A percentile compares a stretch with the other conserved stretches of the same genome.
These are phyloP conservation scores for Phenacoccus solenopsis DNA, from an alignment of 1,140 invertebrate species.

Conservation along the genomic window DNA sequence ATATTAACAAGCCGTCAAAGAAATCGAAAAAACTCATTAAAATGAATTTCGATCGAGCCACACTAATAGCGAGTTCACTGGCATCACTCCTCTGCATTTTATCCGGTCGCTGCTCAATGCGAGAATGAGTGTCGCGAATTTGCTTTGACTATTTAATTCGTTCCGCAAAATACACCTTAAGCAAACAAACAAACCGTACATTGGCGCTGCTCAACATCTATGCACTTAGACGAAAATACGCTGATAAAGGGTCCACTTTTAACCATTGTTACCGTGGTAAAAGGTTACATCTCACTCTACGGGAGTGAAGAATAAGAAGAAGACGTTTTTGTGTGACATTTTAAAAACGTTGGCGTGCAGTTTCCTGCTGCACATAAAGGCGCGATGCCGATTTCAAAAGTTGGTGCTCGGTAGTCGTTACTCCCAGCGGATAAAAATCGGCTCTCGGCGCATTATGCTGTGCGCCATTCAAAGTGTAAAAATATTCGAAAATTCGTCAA, in stretches of 20 bases:
- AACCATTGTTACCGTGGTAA: not conserved
- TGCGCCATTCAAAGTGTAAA: not conserved
- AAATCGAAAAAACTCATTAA: no score
- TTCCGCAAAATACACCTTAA: constrained; percentile 4
- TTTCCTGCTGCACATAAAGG: constrained; percentile 7
- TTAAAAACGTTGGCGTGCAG: constrained; percentile 2
- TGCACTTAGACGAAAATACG: not conserved
- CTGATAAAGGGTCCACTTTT: not conserved
- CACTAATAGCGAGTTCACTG: no score
- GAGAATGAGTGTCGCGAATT: not conserved
- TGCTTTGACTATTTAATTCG: constrained; percentile 12
- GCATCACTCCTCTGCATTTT: no score
- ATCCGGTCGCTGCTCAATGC: no score
- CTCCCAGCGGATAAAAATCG: not conserved
- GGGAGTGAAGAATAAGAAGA: not conserved
- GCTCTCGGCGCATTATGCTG: not conserved
- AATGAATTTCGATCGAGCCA: no score
- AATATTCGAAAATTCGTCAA: constrained; percentile 10
- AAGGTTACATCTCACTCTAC: not conserved
- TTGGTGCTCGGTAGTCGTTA: not conserved
- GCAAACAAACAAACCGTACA: not conserved
- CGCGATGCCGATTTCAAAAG: constrained; percentile 8
- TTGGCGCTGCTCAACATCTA: not conserved
- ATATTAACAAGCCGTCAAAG: no score
- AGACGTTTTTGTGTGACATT: constrained; percentile 4